A percentile compares a stretch with the other conserved stretches of the same genome.
These are phyloP conservation scores for Silurus asotus DNA, from an alignment of 2,113 vertebrate species.

Conservation along the genomic window DNA sequence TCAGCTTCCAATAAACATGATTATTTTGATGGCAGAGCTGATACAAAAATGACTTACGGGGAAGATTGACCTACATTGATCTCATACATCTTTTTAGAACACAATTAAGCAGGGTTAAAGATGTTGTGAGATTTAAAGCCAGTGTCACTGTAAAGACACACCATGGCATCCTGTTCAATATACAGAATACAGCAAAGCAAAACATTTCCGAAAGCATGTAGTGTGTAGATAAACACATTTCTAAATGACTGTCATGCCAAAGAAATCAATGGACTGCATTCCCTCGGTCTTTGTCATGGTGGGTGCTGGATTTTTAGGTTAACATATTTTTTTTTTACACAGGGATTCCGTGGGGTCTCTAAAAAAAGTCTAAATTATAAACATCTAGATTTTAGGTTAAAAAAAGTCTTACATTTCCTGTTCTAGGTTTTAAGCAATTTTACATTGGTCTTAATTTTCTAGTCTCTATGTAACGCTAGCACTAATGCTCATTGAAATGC, in stretches of 20 bases:
- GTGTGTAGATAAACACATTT: neutral
- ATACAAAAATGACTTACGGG: neutral
- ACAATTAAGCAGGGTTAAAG: too few relatives aligned
- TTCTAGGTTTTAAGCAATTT: too few relatives aligned
- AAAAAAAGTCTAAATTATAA: neutral
- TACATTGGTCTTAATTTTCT: too few relatives aligned
- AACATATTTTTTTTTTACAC: neutral
- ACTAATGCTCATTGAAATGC: too few relatives aligned
- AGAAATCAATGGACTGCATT: neutral
- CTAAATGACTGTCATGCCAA: neutral
- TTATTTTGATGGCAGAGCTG: neutral
- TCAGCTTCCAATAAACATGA: constrained; percentile 1
- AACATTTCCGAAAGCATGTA: neutral
- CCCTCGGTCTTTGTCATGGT: neutral
- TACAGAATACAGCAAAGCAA: neutral
- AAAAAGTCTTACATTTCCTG: too few relatives aligned
- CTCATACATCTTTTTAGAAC: too few relatives aligned
- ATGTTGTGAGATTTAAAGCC: too few relatives aligned
- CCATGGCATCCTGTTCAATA: neutral
- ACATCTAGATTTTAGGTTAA: too few relatives aligned
- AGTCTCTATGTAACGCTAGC: too few relatives aligned
- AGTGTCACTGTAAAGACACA: neutral
- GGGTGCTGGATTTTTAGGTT: neutral
- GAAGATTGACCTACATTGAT: neutral
- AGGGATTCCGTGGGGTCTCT: neutral